Evolutionary conservation across 1,140 invertebrate genomes (phyloP).

Genomic region (Cotesia chilonis): DNA sequence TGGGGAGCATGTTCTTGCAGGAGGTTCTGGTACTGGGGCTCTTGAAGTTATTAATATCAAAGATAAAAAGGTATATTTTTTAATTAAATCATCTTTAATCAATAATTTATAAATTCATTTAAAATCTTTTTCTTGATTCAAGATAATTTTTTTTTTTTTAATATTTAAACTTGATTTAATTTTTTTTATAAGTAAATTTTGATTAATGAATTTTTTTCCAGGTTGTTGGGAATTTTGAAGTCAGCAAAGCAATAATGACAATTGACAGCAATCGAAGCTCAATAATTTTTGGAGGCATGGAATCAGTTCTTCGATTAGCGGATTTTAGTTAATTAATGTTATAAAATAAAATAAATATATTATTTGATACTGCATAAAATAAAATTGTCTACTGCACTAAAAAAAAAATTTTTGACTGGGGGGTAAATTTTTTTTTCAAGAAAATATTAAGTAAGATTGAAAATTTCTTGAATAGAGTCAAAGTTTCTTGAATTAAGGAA

Average conservation of each 20-base stretch:
- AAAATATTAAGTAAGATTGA: too few relatives aligned
- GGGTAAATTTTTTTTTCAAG: too few relatives aligned
- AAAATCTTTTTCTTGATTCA: neutral
- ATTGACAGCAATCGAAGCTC: slow-evolving; percentile 47
- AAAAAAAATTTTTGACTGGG: too few relatives aligned
- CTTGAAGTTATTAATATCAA: slow-evolving; percentile 55
- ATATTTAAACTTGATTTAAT: too few relatives aligned
- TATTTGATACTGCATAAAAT: too few relatives aligned
- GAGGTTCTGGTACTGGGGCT: slow-evolving; percentile 49
- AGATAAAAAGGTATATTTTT: slow-evolving; percentile 46
- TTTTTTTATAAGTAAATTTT: too few relatives aligned
- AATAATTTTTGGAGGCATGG: slow-evolving; percentile 55
- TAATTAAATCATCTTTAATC: too few relatives aligned
- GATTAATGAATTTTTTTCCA: slow-evolving; percentile 31
- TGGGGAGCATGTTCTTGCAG: slow-evolving; percentile 46
- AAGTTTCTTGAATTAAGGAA: too few relatives aligned
- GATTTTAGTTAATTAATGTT: slow-evolving; percentile 37
- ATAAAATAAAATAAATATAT: too few relatives aligned
- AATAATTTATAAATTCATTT: too few relatives aligned
- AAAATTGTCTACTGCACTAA: too few relatives aligned
- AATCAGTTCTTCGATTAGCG: slow-evolving; percentile 46
- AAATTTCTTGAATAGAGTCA: too few relatives aligned
- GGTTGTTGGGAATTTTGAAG: slow-evolving; percentile 47
- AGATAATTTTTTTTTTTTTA: neutral
- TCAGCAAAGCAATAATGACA: slow-evolving; percentile 47